Conservation (phyloP, 2,888 invertebrate species). For the Stenodera caucasica region DNA sequence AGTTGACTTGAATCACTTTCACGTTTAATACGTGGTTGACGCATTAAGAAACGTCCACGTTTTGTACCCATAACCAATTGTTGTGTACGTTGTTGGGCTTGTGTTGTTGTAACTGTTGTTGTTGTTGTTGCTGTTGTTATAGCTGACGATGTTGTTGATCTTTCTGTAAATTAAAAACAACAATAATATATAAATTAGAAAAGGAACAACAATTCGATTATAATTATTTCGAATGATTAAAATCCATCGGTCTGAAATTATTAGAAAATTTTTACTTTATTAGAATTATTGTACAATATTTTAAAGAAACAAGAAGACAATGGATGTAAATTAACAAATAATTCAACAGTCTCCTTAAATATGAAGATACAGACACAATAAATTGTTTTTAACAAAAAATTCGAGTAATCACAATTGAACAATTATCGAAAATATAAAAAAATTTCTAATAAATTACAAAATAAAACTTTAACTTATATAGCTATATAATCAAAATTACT, state of each 20-base stretch:
- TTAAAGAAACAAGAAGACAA: slow-evolving; percentile 3
- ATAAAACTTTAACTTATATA: not conserved
- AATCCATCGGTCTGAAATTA: not conserved
- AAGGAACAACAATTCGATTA: not conserved
- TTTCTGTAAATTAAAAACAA: not conserved
- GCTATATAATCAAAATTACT: not conserved
- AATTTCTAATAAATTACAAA: not conserved
- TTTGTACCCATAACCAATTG: slow-evolving; percentile 59
- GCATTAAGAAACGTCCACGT: slow-evolving; percentile 65
- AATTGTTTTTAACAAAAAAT: not conserved
- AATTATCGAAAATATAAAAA: not conserved
- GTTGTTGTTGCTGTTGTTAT: not conserved
- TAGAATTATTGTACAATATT: slow-evolving; percentile 2
- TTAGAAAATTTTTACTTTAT: not conserved
- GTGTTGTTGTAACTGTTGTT: slow-evolving; percentile 36
- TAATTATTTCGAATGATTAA: too few species aligned
- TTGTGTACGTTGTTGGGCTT: slow-evolving; percentile 41
- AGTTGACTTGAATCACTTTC: slow-evolving; percentile 61
- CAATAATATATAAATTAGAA: not conserved
- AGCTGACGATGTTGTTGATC: not conserved
- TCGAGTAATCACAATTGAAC: not conserved
- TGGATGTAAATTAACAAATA: not conserved
- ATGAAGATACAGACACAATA: not conserved
- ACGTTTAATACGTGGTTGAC: slow-evolving; percentile 69
- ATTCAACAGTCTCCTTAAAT: not conserved